Evolutionary conservation across 2,888 invertebrate genomes (phyloP).

Genomic region (Drepanosiphum platanoidis): DNA sequence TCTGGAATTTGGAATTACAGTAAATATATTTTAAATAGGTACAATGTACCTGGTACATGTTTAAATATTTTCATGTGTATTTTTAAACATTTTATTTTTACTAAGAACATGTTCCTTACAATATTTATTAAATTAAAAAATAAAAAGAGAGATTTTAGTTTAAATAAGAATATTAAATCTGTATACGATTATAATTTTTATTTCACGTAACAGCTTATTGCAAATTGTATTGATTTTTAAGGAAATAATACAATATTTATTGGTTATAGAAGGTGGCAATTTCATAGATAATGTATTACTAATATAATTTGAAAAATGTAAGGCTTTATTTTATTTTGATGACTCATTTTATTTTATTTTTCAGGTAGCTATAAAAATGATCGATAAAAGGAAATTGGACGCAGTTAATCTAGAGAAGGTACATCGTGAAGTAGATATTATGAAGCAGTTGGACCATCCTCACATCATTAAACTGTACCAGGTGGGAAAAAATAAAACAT

Average conservation of each 20-base stretch:
- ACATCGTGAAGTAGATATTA: slow-evolving; percentile 95
- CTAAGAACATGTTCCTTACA: too few relatives aligned
- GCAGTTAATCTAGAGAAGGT: slow-evolving; percentile 93
- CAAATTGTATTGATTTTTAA: neutral
- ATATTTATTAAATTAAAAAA: too few relatives aligned
- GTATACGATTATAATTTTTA: neutral
- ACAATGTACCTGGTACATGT: too few relatives aligned
- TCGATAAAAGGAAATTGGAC: slow-evolving; percentile 92
- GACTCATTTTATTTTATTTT: slow-evolving; percentile 67
- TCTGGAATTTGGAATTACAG: too few relatives aligned
- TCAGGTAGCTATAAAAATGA: slow-evolving; percentile 95
- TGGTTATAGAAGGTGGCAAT: too few relatives aligned
- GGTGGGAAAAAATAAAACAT: slow-evolving; percentile 70
- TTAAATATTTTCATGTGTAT: neutral
- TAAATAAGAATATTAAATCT: neutral
- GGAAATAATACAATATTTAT: too few relatives aligned
- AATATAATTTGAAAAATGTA: neutral
- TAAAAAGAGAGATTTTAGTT: too few relatives aligned
- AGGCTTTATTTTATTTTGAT: neutral
- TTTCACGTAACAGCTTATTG: neutral
- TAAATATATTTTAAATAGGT: too few relatives aligned
- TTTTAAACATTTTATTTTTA: neutral
- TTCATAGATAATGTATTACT: neutral
- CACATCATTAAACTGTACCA: slow-evolving; percentile 98
- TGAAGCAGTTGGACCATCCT: slow-evolving; percentile 96